These are phyloP conservation scores for Urosaurus nigricauda DNA, from an alignment of 2,797 vertebrate species.

Conservation along the genomic window DNA sequence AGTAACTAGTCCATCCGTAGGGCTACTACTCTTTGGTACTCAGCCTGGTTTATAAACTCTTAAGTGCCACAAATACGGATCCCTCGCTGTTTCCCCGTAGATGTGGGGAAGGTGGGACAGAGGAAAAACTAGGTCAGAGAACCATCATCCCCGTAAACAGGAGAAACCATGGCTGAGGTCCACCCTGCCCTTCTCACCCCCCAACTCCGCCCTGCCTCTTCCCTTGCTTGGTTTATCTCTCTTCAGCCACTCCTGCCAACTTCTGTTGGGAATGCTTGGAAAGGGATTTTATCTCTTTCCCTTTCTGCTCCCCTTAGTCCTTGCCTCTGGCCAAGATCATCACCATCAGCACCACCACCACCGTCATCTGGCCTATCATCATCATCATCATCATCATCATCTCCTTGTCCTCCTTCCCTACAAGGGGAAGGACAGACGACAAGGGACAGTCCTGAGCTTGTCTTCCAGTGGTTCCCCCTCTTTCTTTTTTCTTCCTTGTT, in stretches of 20 bases:
- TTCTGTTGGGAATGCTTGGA: background rate
- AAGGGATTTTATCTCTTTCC: background rate
- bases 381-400: background rate
- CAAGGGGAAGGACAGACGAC: background rate
- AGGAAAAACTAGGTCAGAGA: background rate
- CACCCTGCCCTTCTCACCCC: too few relatives aligned
- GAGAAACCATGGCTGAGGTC: background rate
- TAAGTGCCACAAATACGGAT: background rate
- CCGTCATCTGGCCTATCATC: too few relatives aligned
- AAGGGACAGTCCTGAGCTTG: background rate
- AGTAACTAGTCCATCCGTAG: too few relatives aligned
- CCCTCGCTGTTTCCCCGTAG: background rate
- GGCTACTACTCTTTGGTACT: too few relatives aligned
- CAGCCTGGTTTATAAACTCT: background rate
- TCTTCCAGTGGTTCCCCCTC: constrained; percentile 43
- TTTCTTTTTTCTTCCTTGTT: too few relatives aligned
- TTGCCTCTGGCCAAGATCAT: background rate
- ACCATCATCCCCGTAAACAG: background rate
- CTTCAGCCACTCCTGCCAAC: too few relatives aligned
- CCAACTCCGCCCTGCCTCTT: background rate
- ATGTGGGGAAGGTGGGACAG: too few relatives aligned
- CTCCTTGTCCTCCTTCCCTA: background rate
- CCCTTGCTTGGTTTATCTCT: background rate
- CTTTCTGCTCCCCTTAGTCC: background rate
- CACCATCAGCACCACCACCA: too few relatives aligned